Conservation (phyloP, 2,888 invertebrate genomes). For the Drosophila quinaria region DNA sequence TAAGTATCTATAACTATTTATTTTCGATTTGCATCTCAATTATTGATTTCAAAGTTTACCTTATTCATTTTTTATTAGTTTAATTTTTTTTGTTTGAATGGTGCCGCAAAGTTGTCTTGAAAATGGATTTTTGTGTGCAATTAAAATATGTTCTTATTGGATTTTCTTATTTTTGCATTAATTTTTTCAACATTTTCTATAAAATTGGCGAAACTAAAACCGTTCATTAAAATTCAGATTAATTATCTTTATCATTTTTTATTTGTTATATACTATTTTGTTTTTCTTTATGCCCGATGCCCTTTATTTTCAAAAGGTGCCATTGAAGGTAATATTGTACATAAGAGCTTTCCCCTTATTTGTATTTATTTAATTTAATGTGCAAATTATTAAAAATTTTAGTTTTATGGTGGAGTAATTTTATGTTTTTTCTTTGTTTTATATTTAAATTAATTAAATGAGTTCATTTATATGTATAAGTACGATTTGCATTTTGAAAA, state of each 20-base stretch:
- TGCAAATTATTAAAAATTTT: conserved; percentile 57
- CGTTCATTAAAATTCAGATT: conserved; percentile 53
- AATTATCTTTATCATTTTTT: conserved; percentile 24
- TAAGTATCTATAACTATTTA: conserved; percentile 50
- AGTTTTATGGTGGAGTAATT: conserved; percentile 44
- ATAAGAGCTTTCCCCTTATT: conserved; percentile 26
- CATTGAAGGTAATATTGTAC: conserved; percentile 60
- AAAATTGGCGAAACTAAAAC: conserved; percentile 68
- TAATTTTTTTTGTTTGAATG: conserved; percentile 35
- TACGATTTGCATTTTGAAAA: conserved; percentile 43
- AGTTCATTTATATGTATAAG: conserved; percentile 47
- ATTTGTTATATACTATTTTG: conserved; percentile 52
- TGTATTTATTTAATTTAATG: conserved; percentile 40
- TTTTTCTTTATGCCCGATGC: conserved; percentile 38
- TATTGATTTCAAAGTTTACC: conserved; percentile 46
- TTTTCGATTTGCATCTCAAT: conserved; percentile 46
- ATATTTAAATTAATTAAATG: conserved; percentile 46
- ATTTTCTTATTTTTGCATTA: conserved; percentile 26
- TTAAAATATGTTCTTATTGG: conserved; percentile 45
- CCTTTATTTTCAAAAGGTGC: conserved; percentile 66
- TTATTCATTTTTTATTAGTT: not conserved
- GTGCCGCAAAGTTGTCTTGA: conserved; percentile 70
- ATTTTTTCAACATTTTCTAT: conserved; percentile 32
- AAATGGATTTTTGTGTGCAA: conserved; percentile 49
- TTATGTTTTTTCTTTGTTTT: conserved; percentile 13